Base-by-base conservation (phyloP, 2,888 invertebrate species). In the Teinopalpus imperialis region DNA sequence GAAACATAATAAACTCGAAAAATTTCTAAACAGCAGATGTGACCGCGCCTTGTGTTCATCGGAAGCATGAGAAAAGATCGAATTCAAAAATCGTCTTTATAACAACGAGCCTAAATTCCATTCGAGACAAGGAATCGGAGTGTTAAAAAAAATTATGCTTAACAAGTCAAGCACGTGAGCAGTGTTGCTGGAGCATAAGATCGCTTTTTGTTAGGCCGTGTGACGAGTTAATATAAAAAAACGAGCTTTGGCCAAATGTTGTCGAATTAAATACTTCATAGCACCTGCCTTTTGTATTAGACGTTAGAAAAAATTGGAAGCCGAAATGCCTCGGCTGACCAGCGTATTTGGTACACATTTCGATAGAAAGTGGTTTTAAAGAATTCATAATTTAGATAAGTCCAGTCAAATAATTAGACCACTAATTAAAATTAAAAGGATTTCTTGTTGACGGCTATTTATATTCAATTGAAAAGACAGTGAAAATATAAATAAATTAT, bases 221-320 rank as follows among this genome's bases (percentile, higher is more conserved):
- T 30, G 35, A n/a, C 46, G 8, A 12, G 13, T 20, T 41, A 10
- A 4, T 31, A 30, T 36, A 35, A 45, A 46, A 44, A 39, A 52
- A 46, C 45, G 29, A 49, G 37, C 57, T 51, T 48, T 53, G 54
- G 54, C 67, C 70, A 67, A 69, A 69, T 70, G 71, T 59, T 62
- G 59, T 65, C 61, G 59, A 55, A 66, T 71, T 69, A 67, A 71
- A 69, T 62, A 48, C 48, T 49, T 45, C 44, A 26, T 44, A 64
- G 59, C 79, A 80, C 80, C 81, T 81, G 81, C 69, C 63, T 54
- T 67, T 69, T 65, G 56, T 49, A 40, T 65, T 60, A 57, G 59
- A 61, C 57, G 61, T 69, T 70, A 71, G 61, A 56, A 63, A 58
- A 52, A 47, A 48, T 41, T 30, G 34, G 27, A 31, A 16, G 12